Evolutionary conservation across 2,113 vertebrate species (phyloP), one percentile per base, ranked within the genome.

Genomic region (Corythoichthys intestinalis): DNA sequence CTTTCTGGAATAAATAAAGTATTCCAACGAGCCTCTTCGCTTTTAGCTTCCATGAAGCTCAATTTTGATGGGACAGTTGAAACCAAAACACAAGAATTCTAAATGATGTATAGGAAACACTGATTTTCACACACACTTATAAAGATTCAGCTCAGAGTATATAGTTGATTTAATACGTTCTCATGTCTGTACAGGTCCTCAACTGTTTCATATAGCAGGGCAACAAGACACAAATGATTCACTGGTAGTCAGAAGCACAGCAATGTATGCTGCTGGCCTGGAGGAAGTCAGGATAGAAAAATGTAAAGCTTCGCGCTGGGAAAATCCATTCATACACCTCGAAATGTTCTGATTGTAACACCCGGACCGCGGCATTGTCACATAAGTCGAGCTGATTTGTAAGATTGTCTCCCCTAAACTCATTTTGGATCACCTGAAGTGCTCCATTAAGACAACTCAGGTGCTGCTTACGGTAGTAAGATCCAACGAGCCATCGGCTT

Each of bases 91-190:
- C 59, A 65, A 77, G 54, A 64, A 80, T 49, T 80, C 78, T 75
- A 71, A 67, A 79, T 80, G 79, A 87, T 80, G 79, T 75, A 77
- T 80, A 86, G 84, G 86, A 88, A 88, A 90, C 86, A 85, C 82
- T 75, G 86, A 90, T 83, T 80, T 87, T 80, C 86, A 88, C 88
- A 89, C 86, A 67, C 81, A 87, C 85, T 80, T 87, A 83, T 82
- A 90, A 88, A 88, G 86, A 78, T 81, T 88, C 81, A 90, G 88
- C 82, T 88, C 86, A 86, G 86, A 88, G 85, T 90, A 88, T 82
- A 89, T 88, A 87, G 84, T 88, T 73, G 73, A 87, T 86, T 47
- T 46, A 63, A 87, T 84, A 86, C 74, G 81, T 79, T 82, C 67
- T 80, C 81, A 83, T 80, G 78, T 90, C 88, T 90, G 88, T 88